Conservation (phyloP, 1,140 invertebrate species). For the Homarus americanus region DNA sequence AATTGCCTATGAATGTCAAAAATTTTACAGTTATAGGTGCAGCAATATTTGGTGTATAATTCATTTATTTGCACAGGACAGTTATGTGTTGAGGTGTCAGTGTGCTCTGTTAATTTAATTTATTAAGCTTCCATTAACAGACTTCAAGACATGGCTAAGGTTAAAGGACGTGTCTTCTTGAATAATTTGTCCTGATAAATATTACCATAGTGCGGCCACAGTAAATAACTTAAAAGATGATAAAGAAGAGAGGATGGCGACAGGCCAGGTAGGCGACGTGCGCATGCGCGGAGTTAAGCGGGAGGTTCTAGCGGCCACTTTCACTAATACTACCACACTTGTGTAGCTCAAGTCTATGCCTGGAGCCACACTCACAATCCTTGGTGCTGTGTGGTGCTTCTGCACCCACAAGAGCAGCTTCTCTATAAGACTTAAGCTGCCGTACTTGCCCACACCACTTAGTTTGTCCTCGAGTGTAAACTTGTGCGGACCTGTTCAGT, state of each 20-base stretch:
- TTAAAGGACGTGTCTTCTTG: background rate
- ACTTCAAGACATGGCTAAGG: background rate
- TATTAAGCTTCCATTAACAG: background rate
- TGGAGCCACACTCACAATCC: conserved; percentile 3
- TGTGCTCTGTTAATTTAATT: background rate
- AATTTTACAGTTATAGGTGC: background rate
- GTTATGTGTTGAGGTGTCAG: conserved; percentile 55
- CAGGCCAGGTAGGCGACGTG: background rate
- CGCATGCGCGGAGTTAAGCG: conserved; percentile 52
- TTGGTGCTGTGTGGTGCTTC: conserved; percentile 43
- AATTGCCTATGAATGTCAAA: background rate
- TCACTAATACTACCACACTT: conserved; percentile 57
- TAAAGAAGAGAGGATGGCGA: conserved; percentile 20
- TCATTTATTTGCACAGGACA: conserved; percentile 63
- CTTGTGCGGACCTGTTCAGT: background rate
- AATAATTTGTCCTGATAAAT: too few species aligned
- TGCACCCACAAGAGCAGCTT: background rate
- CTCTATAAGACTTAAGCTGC: conserved; percentile 27
- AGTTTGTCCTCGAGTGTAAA: background rate
- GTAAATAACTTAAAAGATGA: background rate
- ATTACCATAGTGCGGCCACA: background rate
- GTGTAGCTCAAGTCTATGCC: conserved; percentile 50
- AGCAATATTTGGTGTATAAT: conserved; percentile 12
- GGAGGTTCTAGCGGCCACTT: conserved; percentile 44
- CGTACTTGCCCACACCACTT: background rate